Evolutionary conservation across 2,797 vertebrate genomes (phyloP).

Genomic region (Sciurus vulgaris): DNA sequence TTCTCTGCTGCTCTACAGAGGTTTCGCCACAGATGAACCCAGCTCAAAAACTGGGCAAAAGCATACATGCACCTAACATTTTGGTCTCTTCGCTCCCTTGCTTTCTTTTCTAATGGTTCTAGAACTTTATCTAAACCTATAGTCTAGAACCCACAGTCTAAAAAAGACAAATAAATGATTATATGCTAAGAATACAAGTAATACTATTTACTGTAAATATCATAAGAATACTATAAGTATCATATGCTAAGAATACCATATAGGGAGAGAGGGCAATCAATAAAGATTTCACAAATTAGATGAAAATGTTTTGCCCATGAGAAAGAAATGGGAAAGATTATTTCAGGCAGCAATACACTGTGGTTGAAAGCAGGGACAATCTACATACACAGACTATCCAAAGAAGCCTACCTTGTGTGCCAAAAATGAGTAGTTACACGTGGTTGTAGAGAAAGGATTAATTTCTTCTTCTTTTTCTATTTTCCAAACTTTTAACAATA

Average conservation of each 20-base stretch:
- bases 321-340: not conserved
- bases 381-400: not conserved
- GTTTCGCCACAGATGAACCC: not conserved
- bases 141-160: not conserved
- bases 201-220: too few relatives aligned
- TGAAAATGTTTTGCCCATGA: not conserved
- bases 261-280: too few relatives aligned
- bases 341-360: not conserved
- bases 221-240: too few relatives aligned
- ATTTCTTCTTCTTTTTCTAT: conserved; percentile 38
- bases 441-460: not conserved
- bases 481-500: conserved; percentile 45
- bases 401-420: not conserved
- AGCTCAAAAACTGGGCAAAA: not conserved
- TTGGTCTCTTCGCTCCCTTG: not conserved
- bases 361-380: not conserved
- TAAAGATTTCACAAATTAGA: not conserved
- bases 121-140: not conserved
- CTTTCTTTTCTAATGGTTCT: conserved; percentile 57
- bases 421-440: conserved; percentile 17
- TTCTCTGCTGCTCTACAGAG: not conserved
- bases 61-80: not conserved
- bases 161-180: not conserved
- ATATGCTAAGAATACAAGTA: not conserved
- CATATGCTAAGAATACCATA: not conserved